These are phyloP conservation scores for Hepsetus odoe DNA, from an alignment of 2,113 vertebrate species.

Conservation along the genomic window DNA sequence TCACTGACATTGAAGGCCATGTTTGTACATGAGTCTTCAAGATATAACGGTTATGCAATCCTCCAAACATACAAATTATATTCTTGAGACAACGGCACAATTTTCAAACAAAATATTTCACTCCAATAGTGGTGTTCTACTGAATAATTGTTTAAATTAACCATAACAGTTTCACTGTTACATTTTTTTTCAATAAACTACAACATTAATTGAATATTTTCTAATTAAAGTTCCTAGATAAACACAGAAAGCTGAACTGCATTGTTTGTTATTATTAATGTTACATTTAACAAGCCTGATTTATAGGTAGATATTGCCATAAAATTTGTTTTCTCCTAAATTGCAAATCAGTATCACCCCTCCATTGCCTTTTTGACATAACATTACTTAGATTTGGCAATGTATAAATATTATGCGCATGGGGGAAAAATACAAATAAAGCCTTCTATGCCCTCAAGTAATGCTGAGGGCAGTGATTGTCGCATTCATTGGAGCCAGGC, in stretches of 20 bases:
- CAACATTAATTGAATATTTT: too few species aligned
- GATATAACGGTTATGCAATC: not conserved
- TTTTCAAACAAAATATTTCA: not conserved
- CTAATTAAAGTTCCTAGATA: too few species aligned
- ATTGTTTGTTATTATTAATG: too few species aligned
- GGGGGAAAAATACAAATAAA: not conserved
- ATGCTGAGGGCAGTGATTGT: constrained; percentile 18
- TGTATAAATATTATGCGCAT: not conserved
- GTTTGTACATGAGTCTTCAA: not conserved
- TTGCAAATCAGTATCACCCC: too few species aligned
- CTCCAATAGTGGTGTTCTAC: too few species aligned
- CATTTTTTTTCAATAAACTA: not conserved
- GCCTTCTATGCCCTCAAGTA: constrained; percentile 14
- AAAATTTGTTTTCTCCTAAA: too few species aligned
- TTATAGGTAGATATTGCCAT: too few species aligned
- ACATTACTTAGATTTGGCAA: not conserved
- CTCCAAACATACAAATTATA: not conserved
- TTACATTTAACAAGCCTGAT: too few species aligned
- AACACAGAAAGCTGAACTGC: too few species aligned
- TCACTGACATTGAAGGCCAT: not conserved
- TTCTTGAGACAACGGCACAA: not conserved
- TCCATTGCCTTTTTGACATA: not conserved
- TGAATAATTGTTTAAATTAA: not conserved
- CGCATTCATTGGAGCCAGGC: constrained; percentile 46
- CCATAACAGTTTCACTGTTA: not conserved